phyloP scores from a whole-genome alignment of 2,888 invertebrate genomes.

The Hemithea aestivaria region DNA sequence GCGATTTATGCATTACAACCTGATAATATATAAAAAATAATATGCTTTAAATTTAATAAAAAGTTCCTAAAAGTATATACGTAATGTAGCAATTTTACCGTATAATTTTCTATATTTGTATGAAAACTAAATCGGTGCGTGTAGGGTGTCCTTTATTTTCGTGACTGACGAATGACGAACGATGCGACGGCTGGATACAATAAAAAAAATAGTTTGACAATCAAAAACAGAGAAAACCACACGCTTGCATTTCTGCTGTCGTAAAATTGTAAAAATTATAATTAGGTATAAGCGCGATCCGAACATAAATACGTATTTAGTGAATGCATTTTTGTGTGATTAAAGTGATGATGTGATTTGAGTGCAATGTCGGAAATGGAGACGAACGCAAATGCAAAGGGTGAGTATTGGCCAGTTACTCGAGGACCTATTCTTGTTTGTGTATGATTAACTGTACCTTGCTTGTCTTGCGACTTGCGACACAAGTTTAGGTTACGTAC shows the following conservation, averaged over 20 bases:
- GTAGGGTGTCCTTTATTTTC: too few relatives aligned
- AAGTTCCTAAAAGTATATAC: too few relatives aligned
- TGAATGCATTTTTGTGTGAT: conserved; percentile 28
- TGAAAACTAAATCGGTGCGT: too few relatives aligned
- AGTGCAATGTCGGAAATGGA: conserved; percentile 60
- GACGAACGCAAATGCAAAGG: conserved; percentile 69
- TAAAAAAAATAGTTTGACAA: conserved; percentile 36
- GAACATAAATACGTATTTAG: conserved; percentile 26
- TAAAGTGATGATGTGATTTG: conserved; percentile 69
- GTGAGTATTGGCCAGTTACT: conserved; percentile 52
- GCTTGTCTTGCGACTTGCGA: conserved; percentile 56
- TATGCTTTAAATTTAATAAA: too few relatives aligned
- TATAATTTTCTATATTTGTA: too few relatives aligned
- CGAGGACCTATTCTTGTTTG: conserved; percentile 57
- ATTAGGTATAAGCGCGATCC: conserved; percentile 21
- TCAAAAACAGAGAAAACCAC: conserved; percentile 45
- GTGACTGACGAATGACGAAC: too few relatives aligned
- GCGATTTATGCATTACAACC: too few relatives aligned
- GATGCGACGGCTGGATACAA: not conserved
- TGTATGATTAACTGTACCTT: conserved; percentile 70
- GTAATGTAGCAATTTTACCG: too few relatives aligned
- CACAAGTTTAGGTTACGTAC: conserved; percentile 55
- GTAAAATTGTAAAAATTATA: conserved; percentile 22
- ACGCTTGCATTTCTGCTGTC: conserved; percentile 46
- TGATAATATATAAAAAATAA: too few relatives aligned